These are phyloP conservation scores for Lacerta bilineata DNA, from an alignment of 2,797 vertebrate genomes.

Conservation along the genomic window DNA sequence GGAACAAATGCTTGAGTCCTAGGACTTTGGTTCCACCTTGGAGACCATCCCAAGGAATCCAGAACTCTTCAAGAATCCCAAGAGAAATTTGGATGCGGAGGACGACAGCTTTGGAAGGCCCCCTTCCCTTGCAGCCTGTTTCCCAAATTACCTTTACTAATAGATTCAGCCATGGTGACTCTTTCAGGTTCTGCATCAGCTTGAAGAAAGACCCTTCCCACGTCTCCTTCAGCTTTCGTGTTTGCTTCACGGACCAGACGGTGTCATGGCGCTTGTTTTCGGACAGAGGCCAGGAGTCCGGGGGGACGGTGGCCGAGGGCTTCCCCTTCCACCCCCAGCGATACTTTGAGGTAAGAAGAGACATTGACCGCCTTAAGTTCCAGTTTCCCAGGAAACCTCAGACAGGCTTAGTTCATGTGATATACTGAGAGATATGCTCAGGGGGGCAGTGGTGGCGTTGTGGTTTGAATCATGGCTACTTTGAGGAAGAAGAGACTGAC, in stretches of 20 bases:
- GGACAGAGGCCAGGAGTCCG: background rate
- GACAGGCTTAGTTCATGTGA: background rate
- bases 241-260: background rate
- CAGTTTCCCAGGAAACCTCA: background rate
- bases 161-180: background rate
- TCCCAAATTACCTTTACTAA: background rate
- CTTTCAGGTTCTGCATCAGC: background rate
- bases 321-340: constrained; percentile 19
- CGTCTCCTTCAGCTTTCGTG: background rate
- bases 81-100: too few relatives aligned
- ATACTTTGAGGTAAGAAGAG: constrained; percentile 20
- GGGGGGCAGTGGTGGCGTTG: too few relatives aligned
- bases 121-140: background rate
- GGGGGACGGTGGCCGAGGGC: background rate
- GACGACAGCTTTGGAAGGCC: background rate
- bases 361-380: background rate
- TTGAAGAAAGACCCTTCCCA: background rate
- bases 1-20: too few relatives aligned
- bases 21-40: background rate
- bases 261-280: background rate
- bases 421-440: too few relatives aligned
- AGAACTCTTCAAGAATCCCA: background rate
- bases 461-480: too few relatives aligned
- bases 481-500: too few relatives aligned
- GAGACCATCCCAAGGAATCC: background rate